Base-by-base conservation (phyloP, 1,140 invertebrate genomes). In the Tetraneura akinire region DNA sequence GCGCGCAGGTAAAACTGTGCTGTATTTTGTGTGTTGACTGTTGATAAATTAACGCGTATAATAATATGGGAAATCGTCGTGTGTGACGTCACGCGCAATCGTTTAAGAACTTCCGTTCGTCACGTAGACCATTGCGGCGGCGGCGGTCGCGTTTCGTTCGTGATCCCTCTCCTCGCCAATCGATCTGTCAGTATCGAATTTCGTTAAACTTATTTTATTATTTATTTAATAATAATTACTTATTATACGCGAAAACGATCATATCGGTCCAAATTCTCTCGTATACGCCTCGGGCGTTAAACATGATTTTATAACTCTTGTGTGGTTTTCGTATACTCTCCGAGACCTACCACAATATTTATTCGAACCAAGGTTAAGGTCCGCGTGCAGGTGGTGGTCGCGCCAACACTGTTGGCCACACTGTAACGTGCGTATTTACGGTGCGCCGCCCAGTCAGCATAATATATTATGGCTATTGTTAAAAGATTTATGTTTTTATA, bases 321-420 rank as follows among this genome's bases (percentile, higher is more conserved):
- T 51, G 68, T 8, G 45, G 23, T 71, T 49, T 51, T 68, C 66
- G 26, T 21, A 68, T 13, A 47, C n/a, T 37, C 8, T 68, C 47
- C 66, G 74, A 37, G 32, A 78, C 74, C 74, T 78, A 78, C 74
- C 74, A 9, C 74, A 78, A 78, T 23, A 78, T 26, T 21, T 37
- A 37, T 18, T 26, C n/a, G n/a, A 29, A 10, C 55, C 74, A 78
- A 78, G 74, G 74, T 78, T 60, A 78, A 78, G 53, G 74, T 78
- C 55, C 32, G 18, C 10, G 13, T 37, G 70, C 26, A 51, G 70
- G 49, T 55, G 21, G 32, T 37, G 66, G 18, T 76, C 13, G 37
- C 32, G 1, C 42, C 1, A 16, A 9, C 21, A 16, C 23, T 53
- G 53, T 78, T 78, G 74, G 74, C 23, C 21, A 78, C 51, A 78